Conservation (phyloP, 1,140 invertebrate genomes). For the Protaetia brevitarsis region DNA sequence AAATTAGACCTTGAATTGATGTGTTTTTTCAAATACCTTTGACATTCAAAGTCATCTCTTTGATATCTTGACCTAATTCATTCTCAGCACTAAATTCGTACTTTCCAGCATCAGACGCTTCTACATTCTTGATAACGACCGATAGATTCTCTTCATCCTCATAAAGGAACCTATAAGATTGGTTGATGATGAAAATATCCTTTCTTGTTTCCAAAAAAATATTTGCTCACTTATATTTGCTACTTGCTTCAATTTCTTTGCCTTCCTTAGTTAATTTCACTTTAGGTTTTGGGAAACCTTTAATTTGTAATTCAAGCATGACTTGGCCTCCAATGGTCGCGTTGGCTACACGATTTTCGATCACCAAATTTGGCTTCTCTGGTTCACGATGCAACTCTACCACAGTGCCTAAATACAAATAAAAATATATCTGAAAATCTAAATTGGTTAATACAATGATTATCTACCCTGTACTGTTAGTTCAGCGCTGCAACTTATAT, state of each 20-base stretch:
- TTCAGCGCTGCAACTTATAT: slow-evolving; percentile 91
- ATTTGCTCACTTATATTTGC: slow-evolving; percentile 62
- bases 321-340: slow-evolving; percentile 82
- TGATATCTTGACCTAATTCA: slow-evolving; percentile 77
- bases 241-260: slow-evolving; percentile 74
- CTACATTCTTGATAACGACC: slow-evolving; percentile 86
- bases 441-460: neutral
- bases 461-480: slow-evolving; percentile 79
- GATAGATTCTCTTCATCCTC: slow-evolving; percentile 91
- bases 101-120: slow-evolving; percentile 75
- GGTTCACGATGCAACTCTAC: slow-evolving; percentile 79
- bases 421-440: neutral
- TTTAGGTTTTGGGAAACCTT: slow-evolving; percentile 90
- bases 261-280: slow-evolving; percentile 87
- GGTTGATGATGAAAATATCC: neutral
- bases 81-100: slow-evolving; percentile 85
- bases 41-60: slow-evolving; percentile 7
- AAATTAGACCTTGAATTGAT: neutral
- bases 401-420: slow-evolving; percentile 59
- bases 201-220: slow-evolving; percentile 45
- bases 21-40: neutral
- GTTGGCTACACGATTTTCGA: slow-evolving; percentile 71
- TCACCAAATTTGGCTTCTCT: slow-evolving; percentile 71
- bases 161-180: slow-evolving; percentile 66
- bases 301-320: slow-evolving; percentile 91